A percentile compares a stretch with the other conserved stretches of the same genome.
Evolutionary conservation across 2,888 invertebrate species (phyloP).

Genomic region (Cenopis cana): DNA sequence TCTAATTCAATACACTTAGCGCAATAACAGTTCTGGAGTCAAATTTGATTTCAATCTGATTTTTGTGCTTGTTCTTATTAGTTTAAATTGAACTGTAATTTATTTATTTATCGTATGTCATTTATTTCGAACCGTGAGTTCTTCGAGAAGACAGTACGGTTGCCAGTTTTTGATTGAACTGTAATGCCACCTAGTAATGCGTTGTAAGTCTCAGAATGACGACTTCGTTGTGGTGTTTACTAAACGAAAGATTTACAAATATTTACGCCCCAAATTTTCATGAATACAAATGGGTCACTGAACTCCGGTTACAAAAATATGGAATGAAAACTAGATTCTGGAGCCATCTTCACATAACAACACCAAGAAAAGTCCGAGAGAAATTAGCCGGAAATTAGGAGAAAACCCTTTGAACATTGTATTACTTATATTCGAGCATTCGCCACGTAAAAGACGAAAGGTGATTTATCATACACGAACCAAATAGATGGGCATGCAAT

Average conservation of each 20-base stretch:
- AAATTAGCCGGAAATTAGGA: conserved; percentile 34
- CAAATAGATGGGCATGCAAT: conserved; percentile 12
- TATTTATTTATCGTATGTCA: too few species aligned
- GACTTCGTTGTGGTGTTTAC: not conserved
- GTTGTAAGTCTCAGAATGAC: too few species aligned
- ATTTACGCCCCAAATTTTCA: not conserved
- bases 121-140: too few species aligned
- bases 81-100: too few species aligned
- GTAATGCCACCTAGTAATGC: too few species aligned
- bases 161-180: too few species aligned
- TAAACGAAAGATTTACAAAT: not conserved
- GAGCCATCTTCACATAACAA: conserved; percentile 24
- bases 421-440: too few species aligned
- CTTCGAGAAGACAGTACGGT: too few species aligned
- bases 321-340: conserved; percentile 22
- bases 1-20: not conserved
- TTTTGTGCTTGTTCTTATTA: too few species aligned
- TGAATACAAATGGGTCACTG: conserved; percentile 13
- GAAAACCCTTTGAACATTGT: conserved; percentile 18
- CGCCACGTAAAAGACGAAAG: conserved; percentile 14
- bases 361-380: conserved; percentile 32
- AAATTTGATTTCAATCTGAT: too few species aligned
- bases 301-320: conserved; percentile 22
- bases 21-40: not conserved
- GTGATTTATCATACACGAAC: conserved; percentile 22